Conservation (phyloP, 2,113 vertebrate genomes). For the Ophiodon elongatus region DNA sequence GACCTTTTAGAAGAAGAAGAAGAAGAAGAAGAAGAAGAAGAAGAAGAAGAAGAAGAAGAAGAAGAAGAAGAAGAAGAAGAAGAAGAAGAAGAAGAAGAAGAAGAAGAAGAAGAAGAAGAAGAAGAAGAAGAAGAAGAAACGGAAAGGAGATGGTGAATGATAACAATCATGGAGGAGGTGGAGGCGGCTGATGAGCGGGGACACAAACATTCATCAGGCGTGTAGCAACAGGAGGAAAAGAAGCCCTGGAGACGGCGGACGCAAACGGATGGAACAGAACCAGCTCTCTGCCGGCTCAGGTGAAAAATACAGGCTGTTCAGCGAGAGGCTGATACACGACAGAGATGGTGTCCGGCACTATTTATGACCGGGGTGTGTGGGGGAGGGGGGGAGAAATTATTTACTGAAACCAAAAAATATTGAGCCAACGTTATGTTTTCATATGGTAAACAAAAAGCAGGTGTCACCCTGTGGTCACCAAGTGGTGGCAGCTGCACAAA, state of each 20-base stretch:
- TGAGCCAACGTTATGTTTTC: background rate
- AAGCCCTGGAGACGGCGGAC: background rate
- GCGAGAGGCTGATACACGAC: background rate
- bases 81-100: too few relatives aligned
- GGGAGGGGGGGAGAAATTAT: too few relatives aligned
- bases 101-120: too few relatives aligned
- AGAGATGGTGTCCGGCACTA: too few relatives aligned
- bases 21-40: too few relatives aligned
- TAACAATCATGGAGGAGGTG: conserved; percentile 1
- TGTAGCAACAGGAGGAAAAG: conserved; percentile 10
- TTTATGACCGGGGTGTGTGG: too few relatives aligned
- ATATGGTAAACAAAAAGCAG: conserved; percentile 11
- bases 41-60: too few relatives aligned
- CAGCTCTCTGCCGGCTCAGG: conserved; percentile 14
- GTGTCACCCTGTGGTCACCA: conserved; percentile 15
- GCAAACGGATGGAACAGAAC: too few relatives aligned
- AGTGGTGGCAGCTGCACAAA: conserved; percentile 9
- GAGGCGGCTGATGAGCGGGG: conserved; percentile 10
- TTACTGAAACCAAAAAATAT: too few relatives aligned
- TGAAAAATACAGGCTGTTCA: conserved; percentile 26
- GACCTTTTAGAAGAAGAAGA: background rate
- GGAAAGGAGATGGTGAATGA: background rate
- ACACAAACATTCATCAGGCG: conserved; percentile 13
- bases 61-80: too few relatives aligned
- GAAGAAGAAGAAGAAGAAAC: too few relatives aligned